phyloP scores from a whole-genome alignment of 2,113 vertebrate species.

The Stigmatopora argus region DNA sequence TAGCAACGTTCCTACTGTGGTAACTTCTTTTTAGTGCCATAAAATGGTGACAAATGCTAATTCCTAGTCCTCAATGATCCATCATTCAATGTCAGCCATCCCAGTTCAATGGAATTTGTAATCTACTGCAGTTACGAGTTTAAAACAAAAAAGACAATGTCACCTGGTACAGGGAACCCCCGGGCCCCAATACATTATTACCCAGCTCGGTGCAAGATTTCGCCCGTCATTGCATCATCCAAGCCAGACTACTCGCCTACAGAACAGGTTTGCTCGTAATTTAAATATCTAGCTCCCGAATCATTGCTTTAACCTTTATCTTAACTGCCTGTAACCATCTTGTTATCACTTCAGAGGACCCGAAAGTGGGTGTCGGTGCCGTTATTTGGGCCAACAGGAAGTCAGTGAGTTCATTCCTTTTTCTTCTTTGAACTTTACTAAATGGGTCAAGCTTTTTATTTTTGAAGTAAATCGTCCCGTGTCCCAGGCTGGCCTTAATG shows the following conservation, averaged over 20 bases:
- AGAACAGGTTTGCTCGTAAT: slow-evolving; percentile 77
- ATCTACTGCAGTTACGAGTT: neutral
- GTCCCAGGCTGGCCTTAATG: slow-evolving; percentile 73
- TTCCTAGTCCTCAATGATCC: too few species aligned
- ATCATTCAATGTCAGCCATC: too few species aligned
- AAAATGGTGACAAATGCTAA: too few species aligned
- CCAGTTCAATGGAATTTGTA: too few species aligned
- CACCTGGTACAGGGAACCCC: slow-evolving; percentile 26
- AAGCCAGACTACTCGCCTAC: slow-evolving; percentile 82
- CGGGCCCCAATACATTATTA: neutral
- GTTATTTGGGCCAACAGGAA: slow-evolving; percentile 89
- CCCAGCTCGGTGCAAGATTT: slow-evolving; percentile 65
- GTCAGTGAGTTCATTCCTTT: slow-evolving; percentile 71
- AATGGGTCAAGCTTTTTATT: neutral
- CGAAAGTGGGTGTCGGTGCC: slow-evolving; percentile 90
- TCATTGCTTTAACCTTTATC: neutral
- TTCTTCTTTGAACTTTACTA: neutral
- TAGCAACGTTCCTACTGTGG: too few species aligned
- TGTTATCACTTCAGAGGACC: slow-evolving; percentile 81
- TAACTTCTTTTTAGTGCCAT: too few species aligned
- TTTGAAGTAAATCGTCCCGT: neutral
- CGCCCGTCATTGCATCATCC: slow-evolving; percentile 85
- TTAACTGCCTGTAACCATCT: neutral
- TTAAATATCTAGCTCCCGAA: neutral
- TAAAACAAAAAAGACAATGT: neutral